Conservation (phyloP, 1,140 invertebrate species). For the Amphibalanus amphitrite region DNA sequence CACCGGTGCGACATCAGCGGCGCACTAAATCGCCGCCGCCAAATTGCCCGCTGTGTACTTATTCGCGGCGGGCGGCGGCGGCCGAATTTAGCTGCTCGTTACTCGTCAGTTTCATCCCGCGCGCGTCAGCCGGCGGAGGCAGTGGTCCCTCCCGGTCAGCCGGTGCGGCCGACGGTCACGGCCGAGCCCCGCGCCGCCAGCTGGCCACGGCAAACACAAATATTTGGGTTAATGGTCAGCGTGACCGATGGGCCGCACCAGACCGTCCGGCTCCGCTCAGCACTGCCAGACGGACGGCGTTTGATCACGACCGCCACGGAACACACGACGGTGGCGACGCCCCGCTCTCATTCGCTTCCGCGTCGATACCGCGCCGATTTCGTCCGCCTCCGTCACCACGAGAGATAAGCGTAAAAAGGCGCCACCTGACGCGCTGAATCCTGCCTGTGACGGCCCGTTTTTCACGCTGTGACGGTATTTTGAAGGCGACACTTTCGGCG, state of each 20-base stretch:
- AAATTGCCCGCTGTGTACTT: constrained; percentile 1
- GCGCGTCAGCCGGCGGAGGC: too few species aligned
- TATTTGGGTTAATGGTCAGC: background rate
- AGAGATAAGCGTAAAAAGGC: background rate
- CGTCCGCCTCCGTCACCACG: background rate
- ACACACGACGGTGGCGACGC: too few species aligned
- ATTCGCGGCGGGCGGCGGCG: background rate
- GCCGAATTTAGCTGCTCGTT: background rate
- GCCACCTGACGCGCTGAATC: background rate
- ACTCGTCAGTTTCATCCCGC: background rate
- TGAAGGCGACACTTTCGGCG: background rate
- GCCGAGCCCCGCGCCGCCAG: background rate
- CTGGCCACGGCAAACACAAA: background rate
- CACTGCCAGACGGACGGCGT: background rate
- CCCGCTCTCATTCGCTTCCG: too few species aligned
- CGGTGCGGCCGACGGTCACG: background rate
- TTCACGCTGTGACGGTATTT: background rate
- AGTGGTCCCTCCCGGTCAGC: too few species aligned
- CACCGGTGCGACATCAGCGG: background rate
- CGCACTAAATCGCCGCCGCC: background rate
- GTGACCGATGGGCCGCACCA: background rate
- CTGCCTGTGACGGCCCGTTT: background rate
- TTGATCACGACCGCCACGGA: background rate
- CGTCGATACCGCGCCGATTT: background rate
- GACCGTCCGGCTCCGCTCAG: background rate